phyloP scores from a whole-genome alignment of 2,797 vertebrate species.

The Champsocephalus gunnari region DNA sequence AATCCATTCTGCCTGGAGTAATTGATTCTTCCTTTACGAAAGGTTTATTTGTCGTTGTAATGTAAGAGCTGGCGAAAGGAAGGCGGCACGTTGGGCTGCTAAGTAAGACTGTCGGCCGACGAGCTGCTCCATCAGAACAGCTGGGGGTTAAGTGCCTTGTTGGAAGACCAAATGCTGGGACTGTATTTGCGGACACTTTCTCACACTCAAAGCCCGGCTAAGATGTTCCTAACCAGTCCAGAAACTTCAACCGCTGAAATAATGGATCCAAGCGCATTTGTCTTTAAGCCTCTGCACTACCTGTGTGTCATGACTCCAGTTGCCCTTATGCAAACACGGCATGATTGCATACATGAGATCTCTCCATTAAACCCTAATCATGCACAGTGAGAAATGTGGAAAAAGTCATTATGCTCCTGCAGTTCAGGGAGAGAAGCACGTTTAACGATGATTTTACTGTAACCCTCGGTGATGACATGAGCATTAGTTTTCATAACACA shows the following conservation, averaged over 20 bases:
- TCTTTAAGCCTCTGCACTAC: conserved; percentile 27
- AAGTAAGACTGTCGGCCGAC: conserved; percentile 22
- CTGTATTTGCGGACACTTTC: conserved; percentile 38
- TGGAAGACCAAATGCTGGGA: conserved; percentile 48
- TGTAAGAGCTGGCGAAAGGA: conserved; percentile 11
- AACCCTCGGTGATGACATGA: conserved; percentile 6
- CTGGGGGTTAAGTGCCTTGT: conserved; percentile 59
- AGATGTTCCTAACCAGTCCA: conserved; percentile 35
- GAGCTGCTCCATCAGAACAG: conserved; percentile 52
- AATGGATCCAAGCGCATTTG: conserved; percentile 39
- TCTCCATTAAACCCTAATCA: conserved; percentile 48
- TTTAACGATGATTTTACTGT: conserved; percentile 21
- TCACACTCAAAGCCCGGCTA: conserved; percentile 25
- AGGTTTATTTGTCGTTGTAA: conserved; percentile 19
- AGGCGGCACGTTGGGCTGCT: conserved; percentile 19
- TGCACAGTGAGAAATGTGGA: conserved; percentile 15
- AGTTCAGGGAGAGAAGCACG: conserved; percentile 15
- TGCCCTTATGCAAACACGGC: conserved; percentile 35
- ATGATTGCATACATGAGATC: conserved; percentile 28
- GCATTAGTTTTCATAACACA: not conserved
- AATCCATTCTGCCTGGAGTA: not conserved
- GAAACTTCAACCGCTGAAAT: conserved; percentile 44
- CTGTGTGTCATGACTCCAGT: conserved; percentile 5
- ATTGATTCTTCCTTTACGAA: not conserved
- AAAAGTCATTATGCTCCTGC: conserved; percentile 25